Evolutionary conservation across 2,888 invertebrate genomes (phyloP).

Genomic region (Melieria picta): DNA sequence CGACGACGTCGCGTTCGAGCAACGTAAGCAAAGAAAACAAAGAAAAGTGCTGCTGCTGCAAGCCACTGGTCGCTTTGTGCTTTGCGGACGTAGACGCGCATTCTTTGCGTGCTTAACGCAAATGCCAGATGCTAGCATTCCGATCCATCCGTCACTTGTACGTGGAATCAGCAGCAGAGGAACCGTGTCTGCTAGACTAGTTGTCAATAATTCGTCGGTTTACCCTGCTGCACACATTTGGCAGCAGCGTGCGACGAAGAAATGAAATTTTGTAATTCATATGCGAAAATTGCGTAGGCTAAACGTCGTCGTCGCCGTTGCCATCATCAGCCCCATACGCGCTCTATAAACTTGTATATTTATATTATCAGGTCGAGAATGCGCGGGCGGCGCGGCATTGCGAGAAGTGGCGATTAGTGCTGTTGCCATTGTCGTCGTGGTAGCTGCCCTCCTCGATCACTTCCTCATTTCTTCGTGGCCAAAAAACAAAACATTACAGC

Average conservation of each 20-base stretch:
- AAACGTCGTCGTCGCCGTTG: background rate
- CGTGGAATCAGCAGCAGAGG: no score
- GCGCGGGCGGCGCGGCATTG: background rate
- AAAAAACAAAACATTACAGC: no score
- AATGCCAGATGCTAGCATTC: no score
- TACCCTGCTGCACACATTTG: no score
- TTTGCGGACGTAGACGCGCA: slow-evolving; percentile 10
- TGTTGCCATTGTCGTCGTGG: background rate
- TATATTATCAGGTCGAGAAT: background rate
- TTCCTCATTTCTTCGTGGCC: background rate
- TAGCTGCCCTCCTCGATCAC: background rate
- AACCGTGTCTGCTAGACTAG: no score
- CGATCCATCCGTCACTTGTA: no score
- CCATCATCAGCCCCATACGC: background rate
- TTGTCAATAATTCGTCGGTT: no score
- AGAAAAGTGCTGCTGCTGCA: slow-evolving; percentile 18
- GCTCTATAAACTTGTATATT: background rate
- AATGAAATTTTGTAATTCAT: no score
- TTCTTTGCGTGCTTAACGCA: background rate
- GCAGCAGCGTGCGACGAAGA: no score
- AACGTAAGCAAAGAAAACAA: slow-evolving; percentile 22
- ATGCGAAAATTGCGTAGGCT: slow-evolving; percentile 14
- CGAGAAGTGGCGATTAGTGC: background rate
- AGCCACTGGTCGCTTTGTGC: slow-evolving; percentile 21
- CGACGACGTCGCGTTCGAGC: no score